Conservation (phyloP, 2,888 invertebrate species). For the Andrena fulva region DNA sequence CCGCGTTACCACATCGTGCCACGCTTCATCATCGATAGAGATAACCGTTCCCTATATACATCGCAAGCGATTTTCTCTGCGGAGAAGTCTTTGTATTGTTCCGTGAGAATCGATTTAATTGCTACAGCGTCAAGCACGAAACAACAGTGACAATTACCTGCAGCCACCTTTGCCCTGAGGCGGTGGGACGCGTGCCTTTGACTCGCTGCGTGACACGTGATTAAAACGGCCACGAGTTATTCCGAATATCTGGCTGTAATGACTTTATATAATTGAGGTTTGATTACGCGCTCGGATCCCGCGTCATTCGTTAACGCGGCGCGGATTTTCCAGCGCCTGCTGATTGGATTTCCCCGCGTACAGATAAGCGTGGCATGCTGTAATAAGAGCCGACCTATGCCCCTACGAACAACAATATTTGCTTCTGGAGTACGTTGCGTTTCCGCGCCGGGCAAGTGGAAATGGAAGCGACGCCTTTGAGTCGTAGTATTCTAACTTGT, state of each 20-base stretch:
- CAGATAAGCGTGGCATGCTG: neutral
- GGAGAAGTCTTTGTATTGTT: too few species aligned
- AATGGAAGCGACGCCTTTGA: neutral
- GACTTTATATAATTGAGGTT: conserved; percentile 46
- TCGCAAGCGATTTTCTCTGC: too few species aligned
- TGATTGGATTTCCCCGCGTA: conserved; percentile 25
- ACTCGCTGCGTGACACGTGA: neutral
- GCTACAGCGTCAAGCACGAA: too few species aligned
- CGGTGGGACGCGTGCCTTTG: neutral
- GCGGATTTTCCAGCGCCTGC: conserved; percentile 37
- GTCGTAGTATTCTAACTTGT: neutral
- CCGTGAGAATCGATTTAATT: too few species aligned
- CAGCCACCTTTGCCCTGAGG: too few species aligned
- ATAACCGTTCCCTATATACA: neutral
- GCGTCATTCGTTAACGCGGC: conserved; percentile 28
- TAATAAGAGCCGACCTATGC: conserved; percentile 12
- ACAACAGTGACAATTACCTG: too few species aligned
- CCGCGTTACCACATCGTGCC: neutral
- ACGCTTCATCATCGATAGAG: neutral
- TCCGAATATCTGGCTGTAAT: conserved; percentile 15
- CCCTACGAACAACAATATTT: conserved; percentile 1
- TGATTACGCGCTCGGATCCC: conserved; percentile 29
- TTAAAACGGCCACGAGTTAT: neutral
- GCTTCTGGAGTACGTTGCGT: neutral
- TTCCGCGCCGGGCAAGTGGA: neutral